Percentiles rank a stretch among this genome's conserved stretches.
Conservation (phyloP, 1,140 invertebrate genomes). For the Dendrolimus punctatus region DNA sequence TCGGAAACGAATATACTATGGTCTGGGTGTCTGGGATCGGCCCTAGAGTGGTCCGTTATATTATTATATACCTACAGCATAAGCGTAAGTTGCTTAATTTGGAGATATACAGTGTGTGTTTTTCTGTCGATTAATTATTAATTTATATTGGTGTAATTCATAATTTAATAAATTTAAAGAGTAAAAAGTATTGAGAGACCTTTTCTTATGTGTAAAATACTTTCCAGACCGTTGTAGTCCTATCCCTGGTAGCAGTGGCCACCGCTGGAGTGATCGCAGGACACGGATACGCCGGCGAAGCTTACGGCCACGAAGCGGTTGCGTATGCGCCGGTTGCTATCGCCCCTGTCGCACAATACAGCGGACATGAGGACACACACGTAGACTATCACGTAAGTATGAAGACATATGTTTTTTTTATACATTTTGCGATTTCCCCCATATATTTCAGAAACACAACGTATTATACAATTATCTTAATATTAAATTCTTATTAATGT, state of each 20-base stretch:
- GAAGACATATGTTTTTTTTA: neutral
- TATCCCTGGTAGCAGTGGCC: constrained; percentile 52
- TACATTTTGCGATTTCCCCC: neutral
- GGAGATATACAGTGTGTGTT: no score
- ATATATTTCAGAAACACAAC: neutral
- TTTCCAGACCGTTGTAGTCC: constrained; percentile 42
- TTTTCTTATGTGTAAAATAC: no score
- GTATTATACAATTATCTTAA: constrained; percentile 1
- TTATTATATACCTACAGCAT: no score
- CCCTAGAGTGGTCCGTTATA: no score
- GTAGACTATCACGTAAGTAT: constrained; percentile 61
- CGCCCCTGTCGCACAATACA: constrained; percentile 26
- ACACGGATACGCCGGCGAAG: constrained; percentile 39
- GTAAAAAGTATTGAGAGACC: no score
- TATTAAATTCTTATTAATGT: no score
- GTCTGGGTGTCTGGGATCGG: no score
- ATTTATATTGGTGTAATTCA: no score
- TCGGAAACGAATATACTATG: no score
- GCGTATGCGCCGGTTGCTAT: constrained; percentile 48
- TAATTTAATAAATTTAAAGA: no score
- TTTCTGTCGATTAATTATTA: no score
- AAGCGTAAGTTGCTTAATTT: no score
- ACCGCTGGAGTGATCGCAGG: constrained; percentile 43
- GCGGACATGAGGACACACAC: constrained; percentile 46
- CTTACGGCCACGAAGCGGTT: constrained; percentile 48